Base-by-base conservation (phyloP, 1,140 invertebrate species). In the Megathymus violae region DNA sequence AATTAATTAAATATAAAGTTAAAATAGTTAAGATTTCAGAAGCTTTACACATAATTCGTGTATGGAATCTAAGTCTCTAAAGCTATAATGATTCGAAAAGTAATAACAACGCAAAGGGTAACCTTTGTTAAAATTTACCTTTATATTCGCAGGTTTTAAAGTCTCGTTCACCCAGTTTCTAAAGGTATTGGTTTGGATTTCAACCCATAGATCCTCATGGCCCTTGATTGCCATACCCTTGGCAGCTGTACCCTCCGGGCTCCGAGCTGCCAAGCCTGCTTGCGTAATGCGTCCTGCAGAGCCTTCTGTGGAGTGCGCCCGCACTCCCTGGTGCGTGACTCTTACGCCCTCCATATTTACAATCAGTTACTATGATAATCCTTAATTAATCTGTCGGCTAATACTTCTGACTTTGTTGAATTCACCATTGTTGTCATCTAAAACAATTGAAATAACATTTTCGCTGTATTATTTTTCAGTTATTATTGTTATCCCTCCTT, bases 131-230 rank as follows among this genome's bases (percentile, higher is more conserved):
- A n/a, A n/a, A n/a, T n/a, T n/a, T 91, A 86, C 94, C 93, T 90
- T 93, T 87, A 91, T 94, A 90, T 93, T 92, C 50, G 93, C 91
- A 43, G 94, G 95, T 67, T 94, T 95, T 48, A 99, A 89, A 74
- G 98, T 97, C 88, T 99, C 98, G 91, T 99, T 99, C 63, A 99
- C 96, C 98, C 98, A 99, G 91, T 99, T 99, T 67, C 96, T 95
- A 88, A 99, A 99, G 0, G 98, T 99, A 80, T 98, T 98, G 17
- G 97, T 95, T 91, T 99, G 98, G 69, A 99, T 99, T 83, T 98
- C 96, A 19, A 99, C 96, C 97, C 97, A 99, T 2, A 97, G 93
- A 74, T 98, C 97, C 90, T 98, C 97, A 78, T 98, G 95, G 64
- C 97, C 97, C 77, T 97, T 97, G 76, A 98, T 98, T 62, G 96